Base-by-base conservation (phyloP, 1,140 invertebrate species). In the Zaprionus kolodkinae region DNA sequence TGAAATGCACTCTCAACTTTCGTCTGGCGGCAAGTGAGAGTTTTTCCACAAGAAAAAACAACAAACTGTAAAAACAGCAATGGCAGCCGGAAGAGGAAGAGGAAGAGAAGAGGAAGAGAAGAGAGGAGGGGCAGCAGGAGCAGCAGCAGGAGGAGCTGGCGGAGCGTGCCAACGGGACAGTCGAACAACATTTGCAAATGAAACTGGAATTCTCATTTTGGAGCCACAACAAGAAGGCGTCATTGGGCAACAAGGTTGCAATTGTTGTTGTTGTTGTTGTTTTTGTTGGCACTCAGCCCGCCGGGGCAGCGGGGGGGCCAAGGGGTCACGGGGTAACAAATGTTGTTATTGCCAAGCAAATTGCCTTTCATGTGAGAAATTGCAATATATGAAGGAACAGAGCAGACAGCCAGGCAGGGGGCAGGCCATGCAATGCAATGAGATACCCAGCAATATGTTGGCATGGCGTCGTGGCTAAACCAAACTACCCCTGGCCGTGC, bases 201-300 rank as follows among this genome's bases (percentile, higher is more conserved):
- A 72, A 76, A 72, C 68, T 76, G 61, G 56, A 72, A 72, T 76
- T 72, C 62, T 65, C 68, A 72, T 76, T 70, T 60, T 50, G 43
- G 9, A n/a, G 2, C 5, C n/a, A 12, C 25, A 64, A 75, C 35
- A 35, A 43, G 68, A 52, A 76, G 56, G 57, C 62, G 35, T 61
- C 61, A 60, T 61, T 62, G 69, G 69, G 54, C 43, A 60, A 52
- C 72, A 63, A 64, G 5, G 10, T 56, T 68, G 36, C 38, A 38
- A 43, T 43, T 56, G 35, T 45, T 45, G 40, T 45, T 43, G n/a
- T n/a, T 43, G 38, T 1, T 43, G 40, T 0, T 43, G 13, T 15
- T 43, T 2, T 45, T 45, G n/a, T 56, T 56, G 43, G 38, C 33
- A 54, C 48, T 12, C 35, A 27, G 60, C 9, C 3, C 35, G 33